Conservation (phyloP, 2,888 invertebrate species). For the Microctonus aethiopoides region DNA sequence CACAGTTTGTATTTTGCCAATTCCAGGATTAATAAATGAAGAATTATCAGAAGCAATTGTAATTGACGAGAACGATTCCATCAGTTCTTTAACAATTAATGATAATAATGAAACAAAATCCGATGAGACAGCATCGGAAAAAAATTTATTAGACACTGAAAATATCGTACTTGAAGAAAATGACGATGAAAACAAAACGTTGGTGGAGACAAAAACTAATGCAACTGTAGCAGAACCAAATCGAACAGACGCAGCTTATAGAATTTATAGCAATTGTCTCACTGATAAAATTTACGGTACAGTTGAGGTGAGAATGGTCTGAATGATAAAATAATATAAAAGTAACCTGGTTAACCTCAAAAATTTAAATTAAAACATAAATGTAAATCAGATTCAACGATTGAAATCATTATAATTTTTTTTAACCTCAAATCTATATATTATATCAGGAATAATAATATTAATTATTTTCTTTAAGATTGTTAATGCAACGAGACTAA, state of each 20-base stretch:
- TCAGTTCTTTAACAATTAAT: not conserved
- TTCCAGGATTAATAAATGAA: not conserved
- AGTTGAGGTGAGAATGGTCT: slow-evolving; percentile 54
- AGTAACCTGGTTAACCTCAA: too few relatives aligned
- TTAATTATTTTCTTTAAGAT: slow-evolving; percentile 66
- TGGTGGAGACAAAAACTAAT: slow-evolving; percentile 25
- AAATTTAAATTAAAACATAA: too few relatives aligned
- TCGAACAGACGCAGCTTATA: slow-evolving; percentile 31
- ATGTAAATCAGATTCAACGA: too few relatives aligned
- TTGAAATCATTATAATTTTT: too few relatives aligned
- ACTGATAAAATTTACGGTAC: slow-evolving; percentile 55
- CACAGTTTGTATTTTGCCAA: not conserved
- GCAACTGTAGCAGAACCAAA: slow-evolving; percentile 30
- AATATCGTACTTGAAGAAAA: not conserved
- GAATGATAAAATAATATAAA: too few relatives aligned
- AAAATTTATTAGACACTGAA: not conserved
- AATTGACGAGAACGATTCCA: not conserved
- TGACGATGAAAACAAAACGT: not conserved
- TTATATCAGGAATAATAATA: too few relatives aligned
- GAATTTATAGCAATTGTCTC: slow-evolving; percentile 50
- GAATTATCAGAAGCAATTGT: not conserved
- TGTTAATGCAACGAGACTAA: slow-evolving; percentile 78
- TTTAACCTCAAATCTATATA: too few relatives aligned
- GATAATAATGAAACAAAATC: not conserved
- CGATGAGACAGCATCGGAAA: too few relatives aligned